A percentile compares a stretch with the other conserved stretches of the same genome.
phyloP scores from a whole-genome alignment of 2,888 invertebrate species.

The Cataglyphis livida region DNA sequence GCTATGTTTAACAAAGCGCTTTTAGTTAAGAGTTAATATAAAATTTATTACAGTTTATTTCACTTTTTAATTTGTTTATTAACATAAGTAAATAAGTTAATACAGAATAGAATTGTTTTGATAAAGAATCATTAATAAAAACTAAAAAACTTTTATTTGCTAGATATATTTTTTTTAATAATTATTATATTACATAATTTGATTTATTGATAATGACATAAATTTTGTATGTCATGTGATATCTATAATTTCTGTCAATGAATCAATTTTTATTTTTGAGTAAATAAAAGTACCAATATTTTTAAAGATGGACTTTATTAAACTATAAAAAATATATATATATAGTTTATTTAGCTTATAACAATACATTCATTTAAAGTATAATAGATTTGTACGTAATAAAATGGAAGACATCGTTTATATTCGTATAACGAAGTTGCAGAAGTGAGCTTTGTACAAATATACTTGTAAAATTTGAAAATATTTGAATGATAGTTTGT shows the following conservation, averaged over 20 bases:
- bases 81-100: neutral
- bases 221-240: neutral
- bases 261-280: neutral
- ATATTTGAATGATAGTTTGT: neutral
- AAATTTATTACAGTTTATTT: neutral
- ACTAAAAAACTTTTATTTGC: neutral
- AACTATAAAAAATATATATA: conserved; percentile 56
- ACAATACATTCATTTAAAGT: conserved; percentile 17
- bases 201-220: neutral
- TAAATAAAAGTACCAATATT: neutral
- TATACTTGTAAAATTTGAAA: neutral
- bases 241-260: neutral
- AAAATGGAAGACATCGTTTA: conserved; percentile 54
- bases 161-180: neutral
- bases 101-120: neutral
- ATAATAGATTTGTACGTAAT: conserved; percentile 27
- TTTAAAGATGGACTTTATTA: conserved; percentile 45
- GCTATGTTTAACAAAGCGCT: neutral
- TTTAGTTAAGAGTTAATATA: neutral
- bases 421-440: conserved; percentile 1
- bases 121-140: neutral
- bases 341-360: conserved; percentile 20
- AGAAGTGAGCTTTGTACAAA: neutral
- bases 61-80: neutral
- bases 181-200: conserved; percentile 1